Evolutionary conservation across 2,797 vertebrate genomes (phyloP).

Genomic region (Sebastolobus altivelis): DNA sequence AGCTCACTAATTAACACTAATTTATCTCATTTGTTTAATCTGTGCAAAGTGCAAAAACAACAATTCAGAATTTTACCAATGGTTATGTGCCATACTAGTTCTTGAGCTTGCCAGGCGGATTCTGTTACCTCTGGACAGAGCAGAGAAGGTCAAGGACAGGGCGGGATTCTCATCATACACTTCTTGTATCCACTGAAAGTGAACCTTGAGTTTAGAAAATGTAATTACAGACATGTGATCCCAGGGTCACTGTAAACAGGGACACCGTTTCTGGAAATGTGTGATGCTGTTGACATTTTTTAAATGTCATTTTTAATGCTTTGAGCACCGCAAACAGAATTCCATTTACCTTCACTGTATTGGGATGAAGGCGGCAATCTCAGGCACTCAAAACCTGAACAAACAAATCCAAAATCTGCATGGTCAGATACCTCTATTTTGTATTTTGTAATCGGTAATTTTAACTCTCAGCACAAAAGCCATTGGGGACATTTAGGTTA

Average conservation of each 20-base stretch:
- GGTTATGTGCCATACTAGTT: not conserved
- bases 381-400: not conserved
- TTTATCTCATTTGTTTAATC: not conserved
- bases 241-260: not conserved
- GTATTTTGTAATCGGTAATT: not conserved
- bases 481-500: not conserved
- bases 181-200: not conserved
- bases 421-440: not conserved
- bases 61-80: not conserved
- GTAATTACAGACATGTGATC: not conserved
- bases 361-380: not conserved
- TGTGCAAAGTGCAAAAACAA: not conserved
- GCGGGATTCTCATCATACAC: not conserved
- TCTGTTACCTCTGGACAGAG: not conserved
- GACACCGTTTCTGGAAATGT: not conserved
- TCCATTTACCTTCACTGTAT: not conserved
- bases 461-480: not conserved
- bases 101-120: not conserved
- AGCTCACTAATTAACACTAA: not conserved
- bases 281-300: not conserved
- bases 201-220: not conserved
- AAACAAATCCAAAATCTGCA: constrained; percentile 3
- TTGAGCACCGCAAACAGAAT: not conserved
- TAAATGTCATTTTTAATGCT: constrained; percentile 6
- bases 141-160: not conserved